Percentiles rank a stretch among this genome's conserved stretches.
Evolutionary conservation across 2,113 vertebrate genomes (phyloP).

Genomic region (Caranx ignobilis): DNA sequence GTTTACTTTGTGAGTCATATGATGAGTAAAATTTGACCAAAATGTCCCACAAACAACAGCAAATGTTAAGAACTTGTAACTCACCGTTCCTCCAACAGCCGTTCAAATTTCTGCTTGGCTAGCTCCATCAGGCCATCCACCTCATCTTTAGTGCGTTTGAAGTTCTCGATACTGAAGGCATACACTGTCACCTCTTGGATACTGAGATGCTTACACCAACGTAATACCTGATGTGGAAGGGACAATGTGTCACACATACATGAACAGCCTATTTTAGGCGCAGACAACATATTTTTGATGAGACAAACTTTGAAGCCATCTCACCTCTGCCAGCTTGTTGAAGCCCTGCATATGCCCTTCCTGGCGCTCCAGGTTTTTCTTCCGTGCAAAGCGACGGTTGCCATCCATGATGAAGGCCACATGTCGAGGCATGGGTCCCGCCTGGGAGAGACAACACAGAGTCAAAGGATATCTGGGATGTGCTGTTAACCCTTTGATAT

Average conservation of each 20-base stretch:
- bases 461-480: neutral
- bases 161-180: slow-evolving; percentile 99
- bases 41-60: slow-evolving; percentile 4
- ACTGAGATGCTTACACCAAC: slow-evolving; percentile 96
- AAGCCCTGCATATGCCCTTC: slow-evolving; percentile 96
- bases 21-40: slow-evolving; percentile 30
- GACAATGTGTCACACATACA: neutral
- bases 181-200: slow-evolving; percentile 97
- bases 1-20: slow-evolving; percentile 55
- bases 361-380: slow-evolving; percentile 91
- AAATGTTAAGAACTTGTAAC: slow-evolving; percentile 50
- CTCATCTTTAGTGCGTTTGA: slow-evolving; percentile 95
- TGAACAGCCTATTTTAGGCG: neutral
- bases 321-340: slow-evolving; percentile 95
- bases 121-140: slow-evolving; percentile 97
- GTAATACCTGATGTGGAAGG: slow-evolving; percentile 86
- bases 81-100: slow-evolving; percentile 94
- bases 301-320: neutral
- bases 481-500: neutral
- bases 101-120: slow-evolving; percentile 93
- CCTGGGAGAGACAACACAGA: slow-evolving; percentile 77
- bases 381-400: slow-evolving; percentile 94
- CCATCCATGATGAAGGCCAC: slow-evolving; percentile 99
- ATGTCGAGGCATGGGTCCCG: slow-evolving; percentile 96
- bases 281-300: neutral